Base-by-base conservation (phyloP, 2,797 vertebrate species). In the Enteromius paludinosus region DNA sequence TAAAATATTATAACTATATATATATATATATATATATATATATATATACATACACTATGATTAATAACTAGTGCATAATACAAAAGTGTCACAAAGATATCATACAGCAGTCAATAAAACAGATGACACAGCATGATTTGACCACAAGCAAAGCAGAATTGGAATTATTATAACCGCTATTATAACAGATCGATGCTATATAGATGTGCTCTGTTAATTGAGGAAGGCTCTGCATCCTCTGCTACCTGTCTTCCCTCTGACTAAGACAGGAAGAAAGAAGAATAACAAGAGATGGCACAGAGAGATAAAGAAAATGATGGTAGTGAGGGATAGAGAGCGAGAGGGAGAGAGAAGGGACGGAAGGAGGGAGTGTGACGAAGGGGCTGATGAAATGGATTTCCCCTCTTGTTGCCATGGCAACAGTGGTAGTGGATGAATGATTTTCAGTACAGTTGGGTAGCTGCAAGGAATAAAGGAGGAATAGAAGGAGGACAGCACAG, bases 371-470 rank as follows among this genome's bases (percentile, higher is more conserved):
- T 80, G 78, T 86, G 88, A 87, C 86, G 85, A 87, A 85, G 77
- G 83, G 74, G 49, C 81, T 86, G 88, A 83, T 89, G 85, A 89
- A 87, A 89, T 89, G 88, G 88, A 85, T 87, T 89, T 89, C 85
- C 88, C 84, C 84, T 78, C 66, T 62, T 84, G 88, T 89, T 77
- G 35, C 88, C 82, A 89, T 89, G 83, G 85, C 72, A 86, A 89
- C 88, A 87, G 83, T 47, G 85, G 75, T 87, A 78, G 85, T 82
- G 87, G 83, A 84, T 86, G 81, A 87, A 87, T 82, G 72, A 78
- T 89, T 87, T 87, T 84, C 85, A 78, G 86, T 89, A 86, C 85
- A 88, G 82, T 78, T 78, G 79, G 85, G 56, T 84, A 83, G 78
- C 61, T 84, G 81, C 47, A 41, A 84, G 80, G 28, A 85, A 78